Evolutionary conservation across 2,888 invertebrate species (phyloP), one percentile per base, ranked within the genome.

Genomic region (Argyresthia albistria): DNA sequence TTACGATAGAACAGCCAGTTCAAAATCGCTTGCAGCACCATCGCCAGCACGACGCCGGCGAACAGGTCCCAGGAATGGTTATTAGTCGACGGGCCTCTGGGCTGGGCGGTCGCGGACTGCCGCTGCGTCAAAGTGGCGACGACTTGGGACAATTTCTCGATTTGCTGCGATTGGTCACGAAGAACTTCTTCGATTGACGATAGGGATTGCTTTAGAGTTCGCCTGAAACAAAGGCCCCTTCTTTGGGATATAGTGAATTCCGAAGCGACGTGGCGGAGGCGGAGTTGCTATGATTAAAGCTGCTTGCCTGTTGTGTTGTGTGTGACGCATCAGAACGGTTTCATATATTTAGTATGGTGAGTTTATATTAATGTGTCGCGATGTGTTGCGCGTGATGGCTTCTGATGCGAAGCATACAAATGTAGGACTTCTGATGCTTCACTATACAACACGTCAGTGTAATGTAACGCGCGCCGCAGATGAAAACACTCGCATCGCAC

Each of bases 101-200:
- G 73, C 0, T 6, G 39, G 1, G 10, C 10, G 9, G 39, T 39
- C 39, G n/a, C n/a, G 71, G 55, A 51, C 66, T 70, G 8, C 71
- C 60, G 59, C 4, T 76, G 76, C 6, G 58, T 59, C 0, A 86
- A 55, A 0, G 60, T 47, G 1, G 81, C 80, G 0, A 87, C 73
- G 0, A 68, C 71, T 16, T 62, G 74, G 0, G 74, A 61, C 0
- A 87, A 60, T 0, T 78, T 59, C 12, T 84, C 81, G 36, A 90
- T 70, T 10, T 89, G 89, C 2, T 69, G 53, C 0, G 86, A 74
- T 54, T 90, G 90, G 0, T 88, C 87, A n/a, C 89, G 76, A 2
- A 90, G 63, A 0, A 88, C 70, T 0, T 72, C 59, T 60, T 89
- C 90, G 8, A 90, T 79, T 25, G 87, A 78, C 14, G 75, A 72